Percentiles rank a stretch among this genome's conserved stretches.
phyloP scores from a whole-genome alignment of 2,113 vertebrate species.

The Plectropomus leopardus region DNA sequence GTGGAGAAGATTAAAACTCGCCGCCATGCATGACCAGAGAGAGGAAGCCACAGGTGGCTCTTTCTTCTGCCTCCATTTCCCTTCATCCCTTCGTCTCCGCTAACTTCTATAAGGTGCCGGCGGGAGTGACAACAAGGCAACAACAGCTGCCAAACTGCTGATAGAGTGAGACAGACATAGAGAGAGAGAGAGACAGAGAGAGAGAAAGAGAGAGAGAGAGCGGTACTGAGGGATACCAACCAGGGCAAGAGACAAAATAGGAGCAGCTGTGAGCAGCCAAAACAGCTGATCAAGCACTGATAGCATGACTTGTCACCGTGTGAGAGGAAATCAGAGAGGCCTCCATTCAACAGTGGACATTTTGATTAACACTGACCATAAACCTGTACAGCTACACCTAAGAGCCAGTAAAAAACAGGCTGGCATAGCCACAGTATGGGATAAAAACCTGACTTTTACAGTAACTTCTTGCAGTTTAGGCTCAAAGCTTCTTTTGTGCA shows the following conservation, averaged over 20 bases:
- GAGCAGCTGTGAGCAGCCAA: conserved; percentile 75
- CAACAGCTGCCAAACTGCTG: conserved; percentile 80
- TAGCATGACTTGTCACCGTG: conserved; percentile 43
- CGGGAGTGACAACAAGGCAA: conserved; percentile 66
- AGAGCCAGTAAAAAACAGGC: background rate
- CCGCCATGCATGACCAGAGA: conserved; percentile 31
- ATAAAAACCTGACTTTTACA: background rate
- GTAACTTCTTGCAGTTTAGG: conserved; percentile 16
- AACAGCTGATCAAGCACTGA: conserved; percentile 84
- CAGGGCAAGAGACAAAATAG: conserved; percentile 69
- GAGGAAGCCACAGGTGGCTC: conserved; percentile 68
- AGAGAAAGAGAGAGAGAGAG: conserved; percentile 16
- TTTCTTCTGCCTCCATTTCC: conserved; percentile 53
- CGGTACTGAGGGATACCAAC: conserved; percentile 57
- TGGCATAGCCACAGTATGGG: background rate
- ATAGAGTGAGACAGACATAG: conserved; percentile 30
- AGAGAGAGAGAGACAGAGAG: conserved; percentile 28
- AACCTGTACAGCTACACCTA: conserved; percentile 41
- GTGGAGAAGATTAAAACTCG: conserved; percentile 50
- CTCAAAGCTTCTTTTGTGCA: conserved; percentile 12
- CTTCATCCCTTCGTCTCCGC: conserved; percentile 29
- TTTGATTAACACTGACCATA: conserved; percentile 48
- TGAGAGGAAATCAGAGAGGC: conserved; percentile 55
- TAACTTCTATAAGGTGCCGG: conserved; percentile 51
- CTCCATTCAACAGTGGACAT: conserved; percentile 27